Conservation (phyloP, 1,140 invertebrate species). For the Heliothis virescens region DNA sequence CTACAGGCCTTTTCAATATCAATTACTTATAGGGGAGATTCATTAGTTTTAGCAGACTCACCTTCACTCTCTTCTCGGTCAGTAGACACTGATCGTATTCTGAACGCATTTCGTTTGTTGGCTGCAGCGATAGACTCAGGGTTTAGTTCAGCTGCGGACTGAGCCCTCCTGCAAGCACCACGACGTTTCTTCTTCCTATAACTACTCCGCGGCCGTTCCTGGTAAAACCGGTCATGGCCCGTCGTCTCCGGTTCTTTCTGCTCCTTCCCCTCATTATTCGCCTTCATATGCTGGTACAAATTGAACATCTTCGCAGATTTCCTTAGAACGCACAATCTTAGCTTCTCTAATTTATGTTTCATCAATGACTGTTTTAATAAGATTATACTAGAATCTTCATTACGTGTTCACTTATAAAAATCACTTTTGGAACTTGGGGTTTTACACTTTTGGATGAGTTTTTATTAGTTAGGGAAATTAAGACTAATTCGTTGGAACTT, state of each 20-base stretch:
- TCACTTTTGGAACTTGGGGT: neutral
- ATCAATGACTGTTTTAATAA: constrained; percentile 47
- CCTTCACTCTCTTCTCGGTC: constrained; percentile 85
- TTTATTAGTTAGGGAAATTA: too few species aligned
- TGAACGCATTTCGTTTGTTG: constrained; percentile 86
- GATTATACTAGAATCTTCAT: neutral
- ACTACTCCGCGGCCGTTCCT: constrained; percentile 88
- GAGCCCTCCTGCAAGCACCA: constrained; percentile 87
- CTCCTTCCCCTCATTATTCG: constrained; percentile 88
- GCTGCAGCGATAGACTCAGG: constrained; percentile 88
- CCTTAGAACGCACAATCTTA: constrained; percentile 53
- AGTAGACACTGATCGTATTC: constrained; percentile 86
- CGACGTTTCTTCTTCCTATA: constrained; percentile 86
- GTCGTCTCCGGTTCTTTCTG: constrained; percentile 88
- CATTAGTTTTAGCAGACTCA: constrained; percentile 46
- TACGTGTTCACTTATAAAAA: neutral
- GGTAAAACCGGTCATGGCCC: constrained; percentile 92
- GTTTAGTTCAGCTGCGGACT: constrained; percentile 91
- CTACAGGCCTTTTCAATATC: neutral
- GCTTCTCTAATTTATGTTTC: constrained; percentile 58
- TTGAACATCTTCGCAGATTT: constrained; percentile 89
- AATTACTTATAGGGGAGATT: neutral
- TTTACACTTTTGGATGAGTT: neutral
- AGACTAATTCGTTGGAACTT: neutral
- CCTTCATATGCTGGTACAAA: constrained; percentile 90